A percentile compares a stretch with the other conserved stretches of the same genome.
These are phyloP conservation scores for Sminthurides bifidus DNA, from an alignment of 1,140 invertebrate species.

Conservation along the genomic window DNA sequence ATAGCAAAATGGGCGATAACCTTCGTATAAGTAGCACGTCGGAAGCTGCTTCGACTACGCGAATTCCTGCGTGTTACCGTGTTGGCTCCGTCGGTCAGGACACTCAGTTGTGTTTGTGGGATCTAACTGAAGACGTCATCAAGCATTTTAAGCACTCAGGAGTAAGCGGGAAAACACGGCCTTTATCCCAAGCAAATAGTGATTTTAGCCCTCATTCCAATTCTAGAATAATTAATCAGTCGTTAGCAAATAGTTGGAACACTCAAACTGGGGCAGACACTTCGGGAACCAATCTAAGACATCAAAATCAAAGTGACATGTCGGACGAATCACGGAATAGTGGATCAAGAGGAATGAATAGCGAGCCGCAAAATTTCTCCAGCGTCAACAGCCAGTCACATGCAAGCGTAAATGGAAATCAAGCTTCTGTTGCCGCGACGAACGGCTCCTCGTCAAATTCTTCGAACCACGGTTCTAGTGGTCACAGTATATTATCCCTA, in stretches of 20 bases:
- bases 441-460: constrained; percentile 18
- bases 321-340: no score
- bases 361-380: no score
- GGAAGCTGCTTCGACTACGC: constrained; percentile 9
- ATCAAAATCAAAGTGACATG: no score
- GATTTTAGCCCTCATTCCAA: constrained; percentile 15
- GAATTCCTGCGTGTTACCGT: constrained; percentile 56
- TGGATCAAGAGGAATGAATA: no score
- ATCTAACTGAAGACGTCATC: constrained; percentile 90
- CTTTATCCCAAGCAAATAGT: constrained; percentile 19
- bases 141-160: constrained; percentile 37
- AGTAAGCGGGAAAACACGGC: constrained; percentile 18
- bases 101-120: constrained; percentile 95
- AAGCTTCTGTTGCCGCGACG: constrained; percentile 38
- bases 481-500: constrained; percentile 34
- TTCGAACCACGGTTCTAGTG: constrained; percentile 16
- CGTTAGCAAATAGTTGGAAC: no score
- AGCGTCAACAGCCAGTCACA: no score
- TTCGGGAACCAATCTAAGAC: no score
- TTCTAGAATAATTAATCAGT: no score
- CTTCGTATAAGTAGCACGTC: constrained; percentile 23
- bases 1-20: constrained; percentile 21
- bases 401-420: no score
- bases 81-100: constrained; percentile 97
- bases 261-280: no score